Percentiles rank a stretch among this genome's conserved stretches.
Evolutionary conservation across 1,140 invertebrate species (phyloP).

Genomic region (Neodiprion pinetum): DNA sequence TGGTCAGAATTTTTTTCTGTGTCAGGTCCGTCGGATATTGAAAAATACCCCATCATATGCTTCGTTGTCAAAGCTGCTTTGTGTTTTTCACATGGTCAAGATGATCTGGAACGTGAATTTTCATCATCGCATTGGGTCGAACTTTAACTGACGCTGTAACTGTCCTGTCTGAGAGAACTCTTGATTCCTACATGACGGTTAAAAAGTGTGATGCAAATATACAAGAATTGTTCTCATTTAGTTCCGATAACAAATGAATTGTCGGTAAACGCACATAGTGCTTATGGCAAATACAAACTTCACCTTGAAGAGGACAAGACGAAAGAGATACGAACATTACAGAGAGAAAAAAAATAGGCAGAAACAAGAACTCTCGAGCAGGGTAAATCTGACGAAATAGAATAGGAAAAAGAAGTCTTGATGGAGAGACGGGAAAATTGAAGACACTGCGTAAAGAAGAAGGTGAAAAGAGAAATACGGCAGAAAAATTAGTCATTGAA

Average conservation of each 20-base stretch:
- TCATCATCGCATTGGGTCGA: slow-evolving; percentile 11
- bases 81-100: slow-evolving; percentile 20
- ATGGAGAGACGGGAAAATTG: slow-evolving; percentile 14
- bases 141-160: slow-evolving; percentile 9
- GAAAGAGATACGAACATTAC: not conserved
- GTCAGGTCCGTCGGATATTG: not conserved
- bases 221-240: not conserved
- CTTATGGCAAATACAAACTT: not conserved
- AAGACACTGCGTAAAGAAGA: slow-evolving; percentile 10
- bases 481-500: not conserved
- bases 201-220: not conserved
- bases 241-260: not conserved
- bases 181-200: slow-evolving; percentile 3
- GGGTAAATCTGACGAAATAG: slow-evolving; percentile 12
- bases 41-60: slow-evolving; percentile 16
- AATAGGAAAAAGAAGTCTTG: slow-evolving; percentile 15
- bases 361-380: not conserved
- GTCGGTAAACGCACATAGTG: not conserved
- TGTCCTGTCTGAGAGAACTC: slow-evolving; percentile 16
- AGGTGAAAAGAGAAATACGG: slow-evolving; percentile 11
- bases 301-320: slow-evolving; percentile 8
- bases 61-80: slow-evolving; percentile 20
- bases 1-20: not conserved
- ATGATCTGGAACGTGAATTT: slow-evolving; percentile 22
- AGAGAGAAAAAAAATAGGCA: slow-evolving; percentile 7